A percentile compares a stretch with the other conserved stretches of the same genome.
Conservation (phyloP, 2,888 invertebrate genomes). For the Allophyes oxyacanthae region DNA sequence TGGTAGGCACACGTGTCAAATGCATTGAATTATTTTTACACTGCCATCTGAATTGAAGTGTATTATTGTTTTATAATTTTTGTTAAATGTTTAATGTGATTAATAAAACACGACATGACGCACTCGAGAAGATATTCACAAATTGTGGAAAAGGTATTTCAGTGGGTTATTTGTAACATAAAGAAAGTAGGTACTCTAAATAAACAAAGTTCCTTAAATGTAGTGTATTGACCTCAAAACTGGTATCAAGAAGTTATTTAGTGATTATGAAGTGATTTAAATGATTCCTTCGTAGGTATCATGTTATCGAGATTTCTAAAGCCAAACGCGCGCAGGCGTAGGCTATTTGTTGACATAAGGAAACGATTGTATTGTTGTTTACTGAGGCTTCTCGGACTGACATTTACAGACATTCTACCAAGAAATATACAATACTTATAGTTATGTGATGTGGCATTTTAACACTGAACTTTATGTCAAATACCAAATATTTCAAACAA, state of each 20-base stretch:
- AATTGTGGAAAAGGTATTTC: slow-evolving; percentile 69
- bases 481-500: slow-evolving; percentile 18
- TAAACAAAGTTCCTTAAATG: too few species aligned
- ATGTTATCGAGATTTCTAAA: neutral
- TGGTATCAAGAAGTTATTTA: too few species aligned
- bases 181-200: too few species aligned
- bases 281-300: neutral
- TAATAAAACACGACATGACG: slow-evolving; percentile 63
- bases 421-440: slow-evolving; percentile 1
- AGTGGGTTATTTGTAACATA: neutral
- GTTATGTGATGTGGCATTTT: slow-evolving; percentile 41
- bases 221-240: too few species aligned
- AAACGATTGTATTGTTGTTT: slow-evolving; percentile 2
- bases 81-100: slow-evolving; percentile 19
- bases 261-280: too few species aligned
- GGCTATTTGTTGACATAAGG: slow-evolving; percentile 14
- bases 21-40: slow-evolving; percentile 24
- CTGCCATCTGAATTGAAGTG: slow-evolving; percentile 7
- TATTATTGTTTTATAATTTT: slow-evolving; percentile 20
- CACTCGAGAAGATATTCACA: slow-evolving; percentile 72
- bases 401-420: slow-evolving; percentile 11
- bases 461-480: slow-evolving; percentile 42
- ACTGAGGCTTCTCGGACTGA: slow-evolving; percentile 1
- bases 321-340: neutral
- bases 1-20: slow-evolving; percentile 41